A percentile compares a stretch with the other conserved stretches of the same genome.
Conservation (phyloP, 1,140 invertebrate genomes). For the Trichonephila clavata region DNA sequence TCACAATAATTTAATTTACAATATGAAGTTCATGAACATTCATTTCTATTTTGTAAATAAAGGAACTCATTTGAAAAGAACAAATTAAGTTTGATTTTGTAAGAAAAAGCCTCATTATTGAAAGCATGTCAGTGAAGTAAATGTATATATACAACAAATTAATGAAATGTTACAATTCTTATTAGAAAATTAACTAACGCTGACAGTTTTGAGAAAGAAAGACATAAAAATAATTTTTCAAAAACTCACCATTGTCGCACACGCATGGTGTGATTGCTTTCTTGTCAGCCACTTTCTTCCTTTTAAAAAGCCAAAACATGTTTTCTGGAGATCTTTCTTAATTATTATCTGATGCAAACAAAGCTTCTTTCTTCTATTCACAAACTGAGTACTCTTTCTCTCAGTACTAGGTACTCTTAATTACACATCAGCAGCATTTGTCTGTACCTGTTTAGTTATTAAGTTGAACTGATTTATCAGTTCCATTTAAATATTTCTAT, state of each 20-base stretch:
- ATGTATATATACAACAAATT: too few relatives aligned
- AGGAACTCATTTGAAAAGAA: too few relatives aligned
- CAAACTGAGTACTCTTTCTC: not conserved
- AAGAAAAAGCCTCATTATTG: too few relatives aligned
- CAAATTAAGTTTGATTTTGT: too few relatives aligned
- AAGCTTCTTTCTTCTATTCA: not conserved
- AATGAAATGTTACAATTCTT: too few relatives aligned
- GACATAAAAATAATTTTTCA: not conserved
- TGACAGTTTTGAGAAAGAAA: not conserved
- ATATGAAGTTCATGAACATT: too few relatives aligned
- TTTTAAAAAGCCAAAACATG: constrained; percentile 71
- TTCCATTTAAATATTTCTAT: not conserved
- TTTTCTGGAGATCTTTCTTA: not conserved
- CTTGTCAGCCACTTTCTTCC: constrained; percentile 71
- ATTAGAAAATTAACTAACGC: too few relatives aligned
- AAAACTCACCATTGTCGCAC: constrained; percentile 65
- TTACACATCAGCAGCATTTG: not conserved
- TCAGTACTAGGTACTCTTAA: not conserved
- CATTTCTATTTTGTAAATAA: too few relatives aligned
- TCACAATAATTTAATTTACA: too few relatives aligned
- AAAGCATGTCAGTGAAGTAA: too few relatives aligned
- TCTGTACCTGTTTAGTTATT: not conserved
- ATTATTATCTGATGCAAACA: not conserved
- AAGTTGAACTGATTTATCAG: not conserved
- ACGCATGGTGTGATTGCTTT: constrained; percentile 68